A percentile compares a stretch with the other conserved stretches of the same genome.
Evolutionary conservation across 64 coral and sea anemone genomes (phyloP).

Genomic region (Montipora cactus): DNA sequence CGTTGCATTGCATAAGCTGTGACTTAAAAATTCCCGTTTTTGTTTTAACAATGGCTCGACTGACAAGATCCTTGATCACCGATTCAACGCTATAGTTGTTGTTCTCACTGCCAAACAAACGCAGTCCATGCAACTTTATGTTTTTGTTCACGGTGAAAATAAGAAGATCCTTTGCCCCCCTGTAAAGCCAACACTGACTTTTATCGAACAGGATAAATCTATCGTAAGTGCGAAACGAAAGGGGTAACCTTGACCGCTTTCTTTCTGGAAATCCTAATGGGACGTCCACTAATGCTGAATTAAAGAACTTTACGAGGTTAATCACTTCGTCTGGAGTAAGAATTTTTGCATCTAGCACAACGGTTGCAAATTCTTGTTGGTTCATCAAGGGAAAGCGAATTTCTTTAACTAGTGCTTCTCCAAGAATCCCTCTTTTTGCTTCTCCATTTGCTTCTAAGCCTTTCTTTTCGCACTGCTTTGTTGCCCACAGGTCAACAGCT

Average conservation of each 20-base stretch:
- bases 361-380: conserved; percentile 2
- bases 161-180: background rate
- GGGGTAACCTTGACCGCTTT: background rate
- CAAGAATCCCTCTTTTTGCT: conserved; percentile 2
- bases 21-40: background rate
- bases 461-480: background rate
- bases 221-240: background rate
- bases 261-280: background rate
- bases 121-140: background rate
- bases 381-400: conserved; percentile 66
- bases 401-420: conserved; percentile 12
- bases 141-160: background rate
- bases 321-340: conserved; percentile 14
- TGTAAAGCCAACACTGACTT: background rate
- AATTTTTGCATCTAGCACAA: conserved; percentile 1
- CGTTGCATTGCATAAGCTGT: background rate
- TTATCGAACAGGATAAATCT: background rate
- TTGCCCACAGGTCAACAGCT: too few species aligned
- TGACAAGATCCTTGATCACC: background rate
- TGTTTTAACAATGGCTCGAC: background rate
- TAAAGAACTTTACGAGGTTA: background rate
- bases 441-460: background rate
- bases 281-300: background rate
- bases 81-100: background rate
- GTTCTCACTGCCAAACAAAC: background rate